phyloP scores from a whole-genome alignment of 2,113 vertebrate genomes.

The Caranx ignobilis region DNA sequence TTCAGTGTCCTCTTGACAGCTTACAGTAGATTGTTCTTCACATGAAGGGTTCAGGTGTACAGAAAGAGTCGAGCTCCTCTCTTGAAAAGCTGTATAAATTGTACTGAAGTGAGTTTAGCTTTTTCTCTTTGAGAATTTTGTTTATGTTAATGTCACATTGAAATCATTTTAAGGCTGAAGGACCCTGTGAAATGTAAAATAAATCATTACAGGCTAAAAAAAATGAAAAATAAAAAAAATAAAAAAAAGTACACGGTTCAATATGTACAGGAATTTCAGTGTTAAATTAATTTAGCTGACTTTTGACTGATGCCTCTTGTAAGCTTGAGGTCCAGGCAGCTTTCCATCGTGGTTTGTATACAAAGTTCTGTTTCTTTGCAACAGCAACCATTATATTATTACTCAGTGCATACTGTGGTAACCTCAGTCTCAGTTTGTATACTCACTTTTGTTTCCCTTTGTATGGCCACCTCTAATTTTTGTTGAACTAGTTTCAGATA shows the following conservation, averaged over 20 bases:
- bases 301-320: slow-evolving; percentile 28
- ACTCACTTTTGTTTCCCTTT: neutral
- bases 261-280: slow-evolving; percentile 4
- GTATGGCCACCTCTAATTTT: neutral
- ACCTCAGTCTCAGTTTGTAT: slow-evolving; percentile 3
- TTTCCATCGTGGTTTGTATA: slow-evolving; percentile 13
- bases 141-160: slow-evolving; percentile 35
- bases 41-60: slow-evolving; percentile 62
- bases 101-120: slow-evolving; percentile 67
- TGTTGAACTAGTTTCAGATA: neutral
- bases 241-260: neutral
- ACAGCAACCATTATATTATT: neutral
- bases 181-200: slow-evolving; percentile 62
- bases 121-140: slow-evolving; percentile 63
- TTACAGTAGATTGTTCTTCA: slow-evolving; percentile 66
- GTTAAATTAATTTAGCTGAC: neutral
- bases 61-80: slow-evolving; percentile 53
- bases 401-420: neutral
- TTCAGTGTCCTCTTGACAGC: slow-evolving; percentile 53
- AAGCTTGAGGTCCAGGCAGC: slow-evolving; percentile 37
- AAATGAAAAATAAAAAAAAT: too few species aligned
- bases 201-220: neutral
- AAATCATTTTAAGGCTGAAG: slow-evolving; percentile 12
- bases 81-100: slow-evolving; percentile 72
- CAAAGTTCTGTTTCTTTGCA: neutral